A percentile compares a stretch with the other conserved stretches of the same genome.
These are phyloP conservation scores for Chaetogeoica ovagalla DNA, from an alignment of 2,888 invertebrate genomes.

Conservation along the genomic window DNA sequence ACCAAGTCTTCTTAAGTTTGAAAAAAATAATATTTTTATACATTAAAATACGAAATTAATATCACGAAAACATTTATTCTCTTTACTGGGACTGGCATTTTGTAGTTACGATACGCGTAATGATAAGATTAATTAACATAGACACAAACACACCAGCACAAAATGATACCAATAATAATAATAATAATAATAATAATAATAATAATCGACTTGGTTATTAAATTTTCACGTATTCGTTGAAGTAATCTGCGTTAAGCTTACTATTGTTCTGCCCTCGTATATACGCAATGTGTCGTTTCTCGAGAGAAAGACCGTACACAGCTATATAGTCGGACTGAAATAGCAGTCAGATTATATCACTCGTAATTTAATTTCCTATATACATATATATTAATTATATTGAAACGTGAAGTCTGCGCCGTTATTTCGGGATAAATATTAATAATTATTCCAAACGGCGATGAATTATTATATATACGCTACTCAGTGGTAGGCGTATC, in stretches of 20 bases:
- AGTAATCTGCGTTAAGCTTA: conserved; percentile 15
- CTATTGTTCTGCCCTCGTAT: conserved; percentile 1
- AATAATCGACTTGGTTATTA: conserved; percentile 22
- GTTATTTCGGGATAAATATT: too few relatives aligned
- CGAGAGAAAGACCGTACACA: background rate
- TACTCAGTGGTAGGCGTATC: too few relatives aligned
- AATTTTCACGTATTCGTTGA: conserved; percentile 15
- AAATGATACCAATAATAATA: background rate
- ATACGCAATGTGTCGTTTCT: background rate
- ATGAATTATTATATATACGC: too few relatives aligned
- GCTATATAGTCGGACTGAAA: background rate
- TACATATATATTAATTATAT: too few relatives aligned
- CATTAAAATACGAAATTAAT: background rate
- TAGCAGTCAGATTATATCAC: background rate
- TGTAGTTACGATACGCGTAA: too few relatives aligned
- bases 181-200: conserved; percentile 10
- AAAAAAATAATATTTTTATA: too few relatives aligned
- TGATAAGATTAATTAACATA: background rate
- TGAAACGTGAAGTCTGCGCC: too few relatives aligned
- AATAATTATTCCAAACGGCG: too few relatives aligned
- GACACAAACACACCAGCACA: too few relatives aligned
- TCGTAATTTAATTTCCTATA: background rate
- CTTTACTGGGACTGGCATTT: background rate
- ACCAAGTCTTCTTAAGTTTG: too few relatives aligned
- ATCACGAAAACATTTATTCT: background rate